Conservation (phyloP, 2,797 vertebrate species). For the Brotogeris chrysoptera region DNA sequence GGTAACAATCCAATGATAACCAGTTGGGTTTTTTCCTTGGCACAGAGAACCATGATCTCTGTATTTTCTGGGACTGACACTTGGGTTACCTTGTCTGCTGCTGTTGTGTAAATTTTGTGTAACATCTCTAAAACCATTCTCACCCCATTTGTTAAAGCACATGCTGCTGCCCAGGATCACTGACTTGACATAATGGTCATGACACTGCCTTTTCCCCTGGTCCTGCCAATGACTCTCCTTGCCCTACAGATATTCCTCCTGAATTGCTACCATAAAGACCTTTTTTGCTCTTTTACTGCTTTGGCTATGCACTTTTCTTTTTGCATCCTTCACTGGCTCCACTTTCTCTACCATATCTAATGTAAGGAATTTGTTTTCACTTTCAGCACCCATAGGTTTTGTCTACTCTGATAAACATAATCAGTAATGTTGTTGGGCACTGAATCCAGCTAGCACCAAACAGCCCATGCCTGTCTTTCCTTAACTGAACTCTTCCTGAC, state of each 20-base stretch:
- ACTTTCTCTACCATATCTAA: background rate
- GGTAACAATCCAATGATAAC: conserved; percentile 37
- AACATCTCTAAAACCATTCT: background rate
- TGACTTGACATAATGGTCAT: background rate
- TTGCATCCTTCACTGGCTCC: background rate
- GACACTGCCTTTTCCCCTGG: background rate
- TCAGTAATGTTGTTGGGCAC: background rate
- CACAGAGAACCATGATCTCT: background rate
- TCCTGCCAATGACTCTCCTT: background rate
- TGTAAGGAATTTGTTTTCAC: background rate
- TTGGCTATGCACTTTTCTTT: background rate
- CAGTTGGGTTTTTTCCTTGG: background rate
- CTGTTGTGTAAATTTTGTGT: background rate
- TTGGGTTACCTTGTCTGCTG: background rate
- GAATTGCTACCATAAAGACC: background rate
- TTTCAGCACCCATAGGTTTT: background rate
- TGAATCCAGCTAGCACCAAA: background rate
- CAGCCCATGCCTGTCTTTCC: background rate
- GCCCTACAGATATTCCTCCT: background rate
- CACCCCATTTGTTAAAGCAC: rapidly evolving
- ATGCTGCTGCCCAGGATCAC: background rate
- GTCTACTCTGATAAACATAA: background rate
- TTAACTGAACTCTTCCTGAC: background rate
- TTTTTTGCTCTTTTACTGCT: background rate
- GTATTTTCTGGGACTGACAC: background rate